These are phyloP conservation scores for Rhagonycha lutea DNA, from an alignment of 2,888 invertebrate genomes.

Conservation along the genomic window DNA sequence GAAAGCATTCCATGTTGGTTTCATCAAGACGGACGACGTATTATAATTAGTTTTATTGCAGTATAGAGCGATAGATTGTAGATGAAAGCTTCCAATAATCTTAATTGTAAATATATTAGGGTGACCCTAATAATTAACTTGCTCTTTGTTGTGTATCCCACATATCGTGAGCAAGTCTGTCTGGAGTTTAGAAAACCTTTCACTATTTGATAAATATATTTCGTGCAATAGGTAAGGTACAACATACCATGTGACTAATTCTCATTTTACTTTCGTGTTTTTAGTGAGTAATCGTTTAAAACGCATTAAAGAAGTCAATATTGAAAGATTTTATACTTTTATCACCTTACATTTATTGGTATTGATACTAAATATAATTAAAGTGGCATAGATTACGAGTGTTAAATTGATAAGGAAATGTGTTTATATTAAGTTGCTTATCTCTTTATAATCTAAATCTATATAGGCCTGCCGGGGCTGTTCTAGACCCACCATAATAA, in stretches of 20 bases:
- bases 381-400: neutral
- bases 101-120: neutral
- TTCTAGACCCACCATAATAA: neutral
- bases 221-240: neutral
- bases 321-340: neutral
- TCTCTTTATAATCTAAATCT: neutral
- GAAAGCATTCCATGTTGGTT: neutral
- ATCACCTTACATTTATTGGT: neutral
- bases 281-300: neutral
- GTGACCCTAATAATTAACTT: neutral
- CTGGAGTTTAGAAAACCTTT: neutral
- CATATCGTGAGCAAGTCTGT: neutral
- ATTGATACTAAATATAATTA: neutral
- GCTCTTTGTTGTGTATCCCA: neutral
- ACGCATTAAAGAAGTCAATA: neutral
- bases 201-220: neutral
- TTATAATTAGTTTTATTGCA: neutral
- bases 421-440: neutral
- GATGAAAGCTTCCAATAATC: neutral
- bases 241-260: neutral
- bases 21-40: neutral
- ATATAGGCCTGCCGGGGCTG: neutral
- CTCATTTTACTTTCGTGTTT: neutral
- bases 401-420: neutral
- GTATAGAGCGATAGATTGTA: neutral